Conservation (phyloP, 2,888 invertebrate species). For the Silvanus unidentatus region DNA sequence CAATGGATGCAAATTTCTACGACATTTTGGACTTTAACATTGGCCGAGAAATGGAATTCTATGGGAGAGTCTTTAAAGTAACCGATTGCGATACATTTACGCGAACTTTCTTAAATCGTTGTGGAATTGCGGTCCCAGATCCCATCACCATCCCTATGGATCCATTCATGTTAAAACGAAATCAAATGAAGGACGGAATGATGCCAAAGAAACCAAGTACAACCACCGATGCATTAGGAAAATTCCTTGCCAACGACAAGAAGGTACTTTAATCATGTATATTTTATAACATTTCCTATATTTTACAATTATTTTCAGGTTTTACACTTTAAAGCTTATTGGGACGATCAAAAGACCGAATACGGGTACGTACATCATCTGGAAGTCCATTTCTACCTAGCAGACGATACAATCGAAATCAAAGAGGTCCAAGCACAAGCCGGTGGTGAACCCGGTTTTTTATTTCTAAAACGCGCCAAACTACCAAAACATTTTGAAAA, state of each 20-base stretch:
- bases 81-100: slow-evolving; percentile 85
- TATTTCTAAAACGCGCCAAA: slow-evolving; percentile 69
- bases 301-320: slow-evolving; percentile 36
- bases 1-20: slow-evolving; percentile 70
- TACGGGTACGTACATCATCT: slow-evolving; percentile 73
- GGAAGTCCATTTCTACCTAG: slow-evolving; percentile 77
- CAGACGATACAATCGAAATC: slow-evolving; percentile 86
- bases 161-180: slow-evolving; percentile 49
- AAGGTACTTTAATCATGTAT: slow-evolving; percentile 40
- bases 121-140: slow-evolving; percentile 78
- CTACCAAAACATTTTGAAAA: slow-evolving; percentile 63
- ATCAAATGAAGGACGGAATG: slow-evolving; percentile 36
- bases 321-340: slow-evolving; percentile 76
- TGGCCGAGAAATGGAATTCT: slow-evolving; percentile 72
- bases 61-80: slow-evolving; percentile 74
- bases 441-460: slow-evolving; percentile 65
- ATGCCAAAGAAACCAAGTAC: slow-evolving; percentile 51
- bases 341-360: slow-evolving; percentile 78
- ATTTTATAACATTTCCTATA: slow-evolving; percentile 1
- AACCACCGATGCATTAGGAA: slow-evolving; percentile 61
- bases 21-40: slow-evolving; percentile 85
- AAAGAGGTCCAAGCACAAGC: slow-evolving; percentile 65
- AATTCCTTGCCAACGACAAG: slow-evolving; percentile 78
- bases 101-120: slow-evolving; percentile 72
- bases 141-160: slow-evolving; percentile 54